phyloP scores from a whole-genome alignment of 2,888 invertebrate species.

The Stenoptilia bipunctidactyla region DNA sequence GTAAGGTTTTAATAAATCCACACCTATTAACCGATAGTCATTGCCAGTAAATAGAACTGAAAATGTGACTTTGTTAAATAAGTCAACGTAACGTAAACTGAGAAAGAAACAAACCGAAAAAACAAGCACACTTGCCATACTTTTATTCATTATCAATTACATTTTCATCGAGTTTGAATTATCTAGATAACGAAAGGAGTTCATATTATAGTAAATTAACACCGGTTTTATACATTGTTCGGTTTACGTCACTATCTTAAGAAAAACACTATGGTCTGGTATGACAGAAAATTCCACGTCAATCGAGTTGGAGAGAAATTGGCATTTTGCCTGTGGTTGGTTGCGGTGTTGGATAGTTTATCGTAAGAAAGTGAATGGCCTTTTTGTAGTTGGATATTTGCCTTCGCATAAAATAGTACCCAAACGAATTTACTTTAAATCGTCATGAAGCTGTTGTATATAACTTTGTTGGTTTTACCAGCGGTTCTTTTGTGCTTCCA shows the following conservation, averaged over 20 bases:
- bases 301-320: constrained; percentile 68
- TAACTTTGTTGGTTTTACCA: constrained; percentile 77
- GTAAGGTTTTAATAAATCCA: too few relatives aligned
- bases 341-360: constrained; percentile 40
- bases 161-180: too few relatives aligned
- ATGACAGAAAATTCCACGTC: constrained; percentile 67
- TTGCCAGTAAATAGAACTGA: too few relatives aligned
- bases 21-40: too few relatives aligned
- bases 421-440: constrained; percentile 24
- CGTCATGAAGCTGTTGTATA: constrained; percentile 78
- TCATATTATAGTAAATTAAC: too few relatives aligned
- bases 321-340: constrained; percentile 50
- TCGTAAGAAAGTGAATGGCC: constrained; percentile 53
- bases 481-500: constrained; percentile 78
- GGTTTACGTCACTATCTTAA: background rate
- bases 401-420: constrained; percentile 23
- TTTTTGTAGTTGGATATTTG: constrained; percentile 34
- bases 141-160: too few relatives aligned
- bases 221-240: too few relatives aligned
- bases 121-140: too few relatives aligned
- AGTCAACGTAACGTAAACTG: too few relatives aligned
- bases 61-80: too few relatives aligned
- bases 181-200: too few relatives aligned
- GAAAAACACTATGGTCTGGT: constrained; percentile 27
- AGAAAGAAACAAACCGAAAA: too few relatives aligned